Conservation (phyloP, 2,113 vertebrate genomes). For the Nesoenas mayeri region DNA sequence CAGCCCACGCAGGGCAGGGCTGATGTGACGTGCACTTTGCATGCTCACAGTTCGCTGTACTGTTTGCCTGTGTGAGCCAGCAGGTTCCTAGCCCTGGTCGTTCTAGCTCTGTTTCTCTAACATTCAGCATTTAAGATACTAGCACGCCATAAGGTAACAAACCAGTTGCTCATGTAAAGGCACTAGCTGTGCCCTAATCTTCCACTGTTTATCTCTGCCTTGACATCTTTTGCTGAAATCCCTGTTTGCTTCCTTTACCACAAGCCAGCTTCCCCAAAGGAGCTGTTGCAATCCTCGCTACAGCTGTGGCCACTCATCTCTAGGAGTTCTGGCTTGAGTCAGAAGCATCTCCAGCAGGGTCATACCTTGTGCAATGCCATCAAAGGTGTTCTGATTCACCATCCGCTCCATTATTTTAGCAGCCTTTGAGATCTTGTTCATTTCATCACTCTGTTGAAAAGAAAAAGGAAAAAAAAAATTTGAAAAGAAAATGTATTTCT, state of each 20-base stretch:
- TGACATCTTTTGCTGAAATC: no score
- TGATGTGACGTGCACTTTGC: neutral
- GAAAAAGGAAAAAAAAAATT: constrained; percentile 6
- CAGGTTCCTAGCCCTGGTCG: neutral
- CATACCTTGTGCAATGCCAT: constrained; percentile 89
- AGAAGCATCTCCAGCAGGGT: neutral
- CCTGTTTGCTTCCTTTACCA: no score
- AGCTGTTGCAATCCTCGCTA: neutral
- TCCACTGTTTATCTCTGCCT: no score
- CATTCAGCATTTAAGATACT: no score
- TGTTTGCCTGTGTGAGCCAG: neutral
- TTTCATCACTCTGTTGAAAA: constrained; percentile 76
- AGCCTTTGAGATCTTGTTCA: constrained; percentile 78
- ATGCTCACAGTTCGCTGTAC: neutral
- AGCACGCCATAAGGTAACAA: no score
- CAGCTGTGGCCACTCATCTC: neutral
- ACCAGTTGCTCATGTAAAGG: no score
- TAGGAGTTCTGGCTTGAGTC: neutral
- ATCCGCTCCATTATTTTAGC: constrained; percentile 89
- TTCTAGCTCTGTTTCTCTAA: neutral
- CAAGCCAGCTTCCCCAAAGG: no score
- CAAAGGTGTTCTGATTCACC: constrained; percentile 89
- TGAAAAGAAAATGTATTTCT: neutral
- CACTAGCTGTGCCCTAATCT: no score
- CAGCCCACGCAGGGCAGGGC: neutral